Conservation (phyloP, 2,113 vertebrate species). For the Actenoides lindsayi region DNA sequence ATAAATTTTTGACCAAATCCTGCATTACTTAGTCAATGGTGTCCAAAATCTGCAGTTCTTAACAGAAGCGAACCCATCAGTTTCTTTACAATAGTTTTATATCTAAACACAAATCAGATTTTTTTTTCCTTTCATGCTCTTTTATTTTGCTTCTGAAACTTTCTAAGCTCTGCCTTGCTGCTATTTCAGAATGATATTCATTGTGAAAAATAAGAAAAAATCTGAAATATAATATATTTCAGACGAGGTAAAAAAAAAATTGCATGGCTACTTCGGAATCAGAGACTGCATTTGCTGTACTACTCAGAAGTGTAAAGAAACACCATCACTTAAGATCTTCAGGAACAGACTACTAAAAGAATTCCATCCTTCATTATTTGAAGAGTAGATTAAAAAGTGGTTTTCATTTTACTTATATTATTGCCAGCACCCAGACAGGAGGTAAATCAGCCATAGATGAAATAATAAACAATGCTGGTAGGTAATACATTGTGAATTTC, state of each 20-base stretch:
- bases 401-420: not conserved
- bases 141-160: not conserved
- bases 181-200: not conserved
- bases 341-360: not conserved
- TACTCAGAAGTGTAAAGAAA: not conserved
- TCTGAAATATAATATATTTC: not conserved
- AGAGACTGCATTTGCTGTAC: not conserved
- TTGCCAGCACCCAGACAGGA: not conserved
- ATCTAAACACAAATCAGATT: not conserved
- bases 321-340: not conserved
- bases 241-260: not conserved
- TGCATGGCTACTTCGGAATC: not conserved
- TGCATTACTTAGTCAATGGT: not conserved
- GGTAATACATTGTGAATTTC: not conserved
- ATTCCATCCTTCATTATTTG: not conserved
- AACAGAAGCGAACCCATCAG: not conserved
- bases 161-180: not conserved
- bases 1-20: not conserved
- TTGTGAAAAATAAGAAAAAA: not conserved
- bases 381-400: not conserved
- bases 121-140: not conserved
- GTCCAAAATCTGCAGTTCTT: not conserved
- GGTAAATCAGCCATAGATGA: not conserved
- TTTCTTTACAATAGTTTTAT: not conserved
- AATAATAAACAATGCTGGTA: not conserved